A percentile compares a stretch with the other conserved stretches of the same genome.
These are phyloP conservation scores for Camelus bactrianus DNA, from an alignment of 2,113 vertebrate species.

Conservation along the genomic window DNA sequence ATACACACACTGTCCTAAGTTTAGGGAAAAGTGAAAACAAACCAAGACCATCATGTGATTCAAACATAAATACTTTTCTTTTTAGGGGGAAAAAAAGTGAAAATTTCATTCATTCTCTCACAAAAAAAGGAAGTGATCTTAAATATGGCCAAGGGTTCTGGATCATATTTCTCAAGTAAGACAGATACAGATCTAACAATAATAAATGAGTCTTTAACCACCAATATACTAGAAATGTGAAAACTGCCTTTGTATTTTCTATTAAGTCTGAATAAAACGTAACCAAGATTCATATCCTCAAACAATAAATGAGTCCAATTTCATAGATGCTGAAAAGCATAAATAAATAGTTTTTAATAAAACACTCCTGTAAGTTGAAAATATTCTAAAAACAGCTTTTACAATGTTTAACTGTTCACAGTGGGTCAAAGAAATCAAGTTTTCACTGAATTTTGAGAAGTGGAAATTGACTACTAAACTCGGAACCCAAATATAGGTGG, in stretches of 20 bases:
- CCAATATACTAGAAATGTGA: background rate
- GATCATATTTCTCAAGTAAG: constrained; percentile 6
- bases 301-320: background rate
- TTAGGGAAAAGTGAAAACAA: background rate
- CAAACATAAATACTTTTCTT: constrained; percentile 10
- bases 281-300: background rate
- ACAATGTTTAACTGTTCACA: background rate
- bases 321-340: background rate
- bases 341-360: constrained; percentile 40
- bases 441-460: background rate
- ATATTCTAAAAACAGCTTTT: background rate
- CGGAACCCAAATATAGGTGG: background rate
- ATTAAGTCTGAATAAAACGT: background rate
- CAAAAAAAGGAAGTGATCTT: background rate
- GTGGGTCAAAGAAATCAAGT: background rate
- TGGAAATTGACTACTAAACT: background rate
- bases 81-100: constrained; percentile 1
- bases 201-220: background rate
- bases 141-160: background rate
- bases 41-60: background rate
- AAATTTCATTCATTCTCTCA: background rate
- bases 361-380: background rate
- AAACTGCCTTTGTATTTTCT: constrained; percentile 28
- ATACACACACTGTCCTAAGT: background rate
- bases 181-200: background rate